phyloP scores from a whole-genome alignment of 2,888 invertebrate genomes.

The Dyspetes luteomarginatus region DNA sequence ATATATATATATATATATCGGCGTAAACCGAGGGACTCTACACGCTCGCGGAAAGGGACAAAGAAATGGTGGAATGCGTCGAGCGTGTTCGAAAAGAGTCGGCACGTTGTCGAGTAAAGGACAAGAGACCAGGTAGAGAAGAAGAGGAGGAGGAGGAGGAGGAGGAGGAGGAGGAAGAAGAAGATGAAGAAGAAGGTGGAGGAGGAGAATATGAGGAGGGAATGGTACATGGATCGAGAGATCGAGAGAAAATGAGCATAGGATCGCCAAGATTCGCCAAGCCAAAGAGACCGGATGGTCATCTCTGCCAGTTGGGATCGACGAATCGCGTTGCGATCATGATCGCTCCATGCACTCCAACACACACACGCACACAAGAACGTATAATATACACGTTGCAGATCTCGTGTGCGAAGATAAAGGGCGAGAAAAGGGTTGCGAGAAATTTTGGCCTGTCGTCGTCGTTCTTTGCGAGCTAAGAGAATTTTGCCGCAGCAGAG shows the following conservation, averaged over 20 bases:
- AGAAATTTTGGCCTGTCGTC: conserved; percentile 30
- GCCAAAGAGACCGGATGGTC: conserved; percentile 43
- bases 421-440: conserved; percentile 53
- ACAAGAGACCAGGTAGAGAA: conserved; percentile 32
- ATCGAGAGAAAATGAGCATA: conserved; percentile 45
- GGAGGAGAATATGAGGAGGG: conserved; percentile 15
- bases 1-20: conserved; percentile 26
- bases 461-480: conserved; percentile 8
- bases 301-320: conserved; percentile 24
- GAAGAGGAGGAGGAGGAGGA: conserved; percentile 29
- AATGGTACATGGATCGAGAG: conserved; percentile 11
- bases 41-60: conserved; percentile 70
- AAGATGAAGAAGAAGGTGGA: conserved; percentile 26
- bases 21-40: conserved; percentile 31
- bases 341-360: background rate
- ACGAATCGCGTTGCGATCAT: conserved; percentile 55
- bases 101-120: conserved; percentile 59
- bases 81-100: conserved; percentile 73
- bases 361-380: background rate
- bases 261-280: conserved; percentile 59
- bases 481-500: conserved; percentile 20
- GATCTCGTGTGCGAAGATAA: conserved; percentile 19
- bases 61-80: conserved; percentile 79
- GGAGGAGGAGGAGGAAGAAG: conserved; percentile 30
- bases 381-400: conserved; percentile 45